A percentile compares a stretch with the other conserved stretches of the same genome.
phyloP scores from a whole-genome alignment of 2,113 vertebrate genomes.

The Tricholaema leucomelas region DNA sequence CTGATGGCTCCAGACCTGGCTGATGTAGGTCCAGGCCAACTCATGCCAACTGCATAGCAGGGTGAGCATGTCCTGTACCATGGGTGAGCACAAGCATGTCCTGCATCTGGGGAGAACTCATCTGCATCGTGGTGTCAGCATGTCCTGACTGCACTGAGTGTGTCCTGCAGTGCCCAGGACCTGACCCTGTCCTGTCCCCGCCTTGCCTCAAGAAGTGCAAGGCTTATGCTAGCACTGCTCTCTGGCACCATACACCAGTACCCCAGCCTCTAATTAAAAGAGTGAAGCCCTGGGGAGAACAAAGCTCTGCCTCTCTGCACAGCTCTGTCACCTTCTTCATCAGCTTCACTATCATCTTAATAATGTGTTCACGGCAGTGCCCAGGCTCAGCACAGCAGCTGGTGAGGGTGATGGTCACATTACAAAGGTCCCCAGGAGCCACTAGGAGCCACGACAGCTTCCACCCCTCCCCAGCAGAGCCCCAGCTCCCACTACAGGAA shows the following conservation, averaged over 20 bases:
- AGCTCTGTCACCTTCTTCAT: not conserved
- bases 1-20: fast-evolving
- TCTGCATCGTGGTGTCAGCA: fast-evolving
- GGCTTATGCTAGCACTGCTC: fast-evolving
- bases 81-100: not conserved
- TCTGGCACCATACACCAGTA: fast-evolving
- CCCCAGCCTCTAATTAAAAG: not conserved
- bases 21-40: not conserved
- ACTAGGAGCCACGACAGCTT: fast-evolving
- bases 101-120: not conserved
- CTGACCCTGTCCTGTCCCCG: not conserved
- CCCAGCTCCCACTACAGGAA: not conserved
- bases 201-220: not conserved
- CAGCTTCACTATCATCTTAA: fast-evolving
- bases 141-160: fast-evolving
- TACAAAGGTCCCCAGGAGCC: not conserved
- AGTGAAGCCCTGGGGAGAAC: not conserved
- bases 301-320: not conserved
- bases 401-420: not conserved
- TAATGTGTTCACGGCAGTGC: fast-evolving
- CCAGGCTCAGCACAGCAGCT: not conserved
- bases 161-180: too few species aligned
- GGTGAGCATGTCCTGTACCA: fast-evolving
- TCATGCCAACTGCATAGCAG: fast-evolving
- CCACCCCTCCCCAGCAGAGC: not conserved